Percentiles rank a stretch among this genome's conserved stretches.
Evolutionary conservation across 2,113 vertebrate genomes (phyloP).

Genomic region (Barbus barbus): DNA sequence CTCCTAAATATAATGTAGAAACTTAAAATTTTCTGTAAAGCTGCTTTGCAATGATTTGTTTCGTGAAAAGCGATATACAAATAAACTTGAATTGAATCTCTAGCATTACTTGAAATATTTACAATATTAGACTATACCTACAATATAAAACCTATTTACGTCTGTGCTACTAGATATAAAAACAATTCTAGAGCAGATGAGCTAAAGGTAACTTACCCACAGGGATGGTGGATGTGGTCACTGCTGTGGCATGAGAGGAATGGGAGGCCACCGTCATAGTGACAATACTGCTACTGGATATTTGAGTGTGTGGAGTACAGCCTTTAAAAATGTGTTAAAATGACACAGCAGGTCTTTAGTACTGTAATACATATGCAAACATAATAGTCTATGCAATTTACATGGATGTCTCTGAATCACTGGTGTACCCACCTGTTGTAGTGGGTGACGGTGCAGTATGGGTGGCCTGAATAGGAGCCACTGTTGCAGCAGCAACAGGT

Average conservation of each 20-base stretch:
- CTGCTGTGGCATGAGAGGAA: constrained; percentile 93
- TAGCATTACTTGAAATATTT: too few relatives aligned
- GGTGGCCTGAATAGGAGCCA: constrained; percentile 93
- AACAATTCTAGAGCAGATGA: not conserved
- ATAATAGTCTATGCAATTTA: not conserved
- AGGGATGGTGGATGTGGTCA: constrained; percentile 94
- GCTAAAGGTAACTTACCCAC: constrained; percentile 81
- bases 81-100: too few relatives aligned
- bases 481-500: constrained; percentile 93
- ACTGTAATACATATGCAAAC: not conserved
- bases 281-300: constrained; percentile 90
- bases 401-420: not conserved
- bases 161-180: not conserved
- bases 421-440: constrained; percentile 78
- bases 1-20: too few relatives aligned
- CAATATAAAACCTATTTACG: too few relatives aligned
- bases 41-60: too few relatives aligned
- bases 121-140: not conserved
- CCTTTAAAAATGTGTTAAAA: constrained; percentile 68
- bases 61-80: too few relatives aligned
- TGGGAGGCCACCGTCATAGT: constrained; percentile 97
- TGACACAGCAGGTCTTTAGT: not conserved
- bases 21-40: too few relatives aligned
- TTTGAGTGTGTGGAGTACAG: constrained; percentile 88
- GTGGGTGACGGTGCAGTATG: constrained; percentile 92